Base-by-base conservation (phyloP, 2,797 vertebrate species). In the Myiothlypis coronata region DNA sequence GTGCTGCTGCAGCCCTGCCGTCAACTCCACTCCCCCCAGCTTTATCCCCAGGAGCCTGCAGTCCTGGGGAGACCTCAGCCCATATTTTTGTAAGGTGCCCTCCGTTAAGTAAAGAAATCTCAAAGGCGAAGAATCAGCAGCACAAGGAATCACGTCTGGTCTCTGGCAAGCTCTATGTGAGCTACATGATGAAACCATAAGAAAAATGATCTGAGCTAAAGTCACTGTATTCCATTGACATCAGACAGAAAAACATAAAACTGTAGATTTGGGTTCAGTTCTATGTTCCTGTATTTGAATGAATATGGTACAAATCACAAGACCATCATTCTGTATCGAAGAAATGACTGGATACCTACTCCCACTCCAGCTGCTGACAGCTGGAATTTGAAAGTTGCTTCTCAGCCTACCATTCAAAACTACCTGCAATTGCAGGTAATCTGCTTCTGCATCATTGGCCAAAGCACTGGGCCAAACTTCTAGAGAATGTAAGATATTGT, bases 21-120 rank as follows among this genome's bases (percentile, higher is more conserved):
- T 35, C 65, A 47, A 16, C 11, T 47, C 15, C 47, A 24, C 15
- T 60, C 3, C 11, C 11, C 9, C 1, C 64, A 56, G 21, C 20
- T 63, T 49, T 44, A 50, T 22, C 6, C 3, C 7, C 1, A 4
- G 17, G 32, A 39, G 4, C 11, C 52, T 68, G 27, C 1, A 2
- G 26, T 39, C 14, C 37, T 50, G 64, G 23, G 41, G 34, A 60
- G n/a, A 68, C n/a, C 18, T 34, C 37, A 34, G 32, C 32, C 28
- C 17, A 3, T 26, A 2, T 6, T 10, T n/a, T 32, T 3, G 5
- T 43, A 72, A 75, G 21, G 30, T 41, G 18, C 6, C 20, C 19
- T 87, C 41, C 23, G 20, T 22, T 46, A 52, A 12, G 14, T 34
- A 44, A 79, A 60, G 52, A 68, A 83, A 71, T 32, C 22, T 34